Evolutionary conservation across 2,113 vertebrate genomes (phyloP), one percentile per base, ranked within the genome.

Genomic region (Alexandromys fortis): DNA sequence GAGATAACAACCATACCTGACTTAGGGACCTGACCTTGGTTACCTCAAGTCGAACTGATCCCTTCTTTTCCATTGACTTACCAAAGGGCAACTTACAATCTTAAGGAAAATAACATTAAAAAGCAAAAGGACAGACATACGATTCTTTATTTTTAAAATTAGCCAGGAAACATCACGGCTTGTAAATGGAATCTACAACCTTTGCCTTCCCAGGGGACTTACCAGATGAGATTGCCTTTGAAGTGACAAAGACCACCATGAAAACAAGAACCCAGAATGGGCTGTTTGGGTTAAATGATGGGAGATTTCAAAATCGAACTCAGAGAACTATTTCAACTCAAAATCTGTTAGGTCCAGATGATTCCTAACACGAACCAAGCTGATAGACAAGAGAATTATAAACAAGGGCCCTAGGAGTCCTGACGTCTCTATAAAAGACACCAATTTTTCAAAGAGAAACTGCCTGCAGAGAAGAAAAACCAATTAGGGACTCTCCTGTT

Each of bases 361-460:
- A 81, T 65, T 79, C 63, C 42, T 76, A 90, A 88, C 78, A 87
- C 4, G 55, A 79, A 79, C 55, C 87, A 79, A 92, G 96, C 76
- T 85, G 93, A 85, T 81, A 83, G 85, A 63, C 83, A 90, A 77
- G 95, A 88, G 92, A 73, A 95, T 94, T 81, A 92, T 63, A 94
- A 96, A 95, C 81, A 95, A 95, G 67, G 79, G 49, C 45, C 90
- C 72, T 45, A 70, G 90, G 63, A 85, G 45, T 96, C 93, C 91
- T 96, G 68, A 70, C 2, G 35, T 91, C 76, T 91, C 61, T 94
- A 88, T 91, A 87, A 94, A 90, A 96, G n/a, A 72, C 33, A 91
- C 19, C 42, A 83, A 1, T 77, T 49, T 61, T 79, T 45, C 12
- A 42, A 78, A 81, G 16, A 91, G 79, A 93, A 94, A 96, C 13